Evolutionary conservation across 2,888 invertebrate species (phyloP).

Genomic region (Drosophila testacea): DNA sequence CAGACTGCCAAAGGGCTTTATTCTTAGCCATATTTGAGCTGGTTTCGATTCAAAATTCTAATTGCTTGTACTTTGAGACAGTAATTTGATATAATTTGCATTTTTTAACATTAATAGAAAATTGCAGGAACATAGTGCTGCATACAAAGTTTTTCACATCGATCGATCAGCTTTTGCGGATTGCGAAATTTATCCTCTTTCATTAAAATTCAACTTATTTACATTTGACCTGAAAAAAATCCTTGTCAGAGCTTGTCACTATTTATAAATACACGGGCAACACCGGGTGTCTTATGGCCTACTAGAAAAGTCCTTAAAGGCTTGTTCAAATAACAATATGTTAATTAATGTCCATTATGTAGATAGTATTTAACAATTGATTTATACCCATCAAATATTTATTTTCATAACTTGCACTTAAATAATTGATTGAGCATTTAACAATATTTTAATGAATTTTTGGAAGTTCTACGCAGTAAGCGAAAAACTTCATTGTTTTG

Average conservation of each 20-base stretch:
- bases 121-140: too few relatives aligned
- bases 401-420: conserved; percentile 30
- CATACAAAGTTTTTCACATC: too few relatives aligned
- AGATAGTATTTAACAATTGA: conserved; percentile 12
- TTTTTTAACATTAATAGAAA: too few relatives aligned
- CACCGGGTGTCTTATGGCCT: too few relatives aligned
- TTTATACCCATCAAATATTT: conserved; percentile 13
- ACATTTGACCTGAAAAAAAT: too few relatives aligned
- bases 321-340: neutral
- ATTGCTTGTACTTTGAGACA: neutral
- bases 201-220: too few relatives aligned
- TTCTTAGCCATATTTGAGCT: neutral
- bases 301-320: neutral
- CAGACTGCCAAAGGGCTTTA: neutral
- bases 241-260: too few relatives aligned
- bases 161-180: too few relatives aligned
- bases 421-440: conserved; percentile 59
- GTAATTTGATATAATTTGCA: neutral
- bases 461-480: conserved; percentile 35
- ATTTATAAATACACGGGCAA: too few relatives aligned
- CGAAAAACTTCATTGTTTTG: conserved; percentile 14
- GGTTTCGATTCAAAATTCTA: neutral
- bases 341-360: neutral
- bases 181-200: too few relatives aligned
- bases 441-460: conserved; percentile 71